Base-by-base conservation (phyloP, 53 echinoderm and acorn worm genomes). In the Antedon mediterranea region DNA sequence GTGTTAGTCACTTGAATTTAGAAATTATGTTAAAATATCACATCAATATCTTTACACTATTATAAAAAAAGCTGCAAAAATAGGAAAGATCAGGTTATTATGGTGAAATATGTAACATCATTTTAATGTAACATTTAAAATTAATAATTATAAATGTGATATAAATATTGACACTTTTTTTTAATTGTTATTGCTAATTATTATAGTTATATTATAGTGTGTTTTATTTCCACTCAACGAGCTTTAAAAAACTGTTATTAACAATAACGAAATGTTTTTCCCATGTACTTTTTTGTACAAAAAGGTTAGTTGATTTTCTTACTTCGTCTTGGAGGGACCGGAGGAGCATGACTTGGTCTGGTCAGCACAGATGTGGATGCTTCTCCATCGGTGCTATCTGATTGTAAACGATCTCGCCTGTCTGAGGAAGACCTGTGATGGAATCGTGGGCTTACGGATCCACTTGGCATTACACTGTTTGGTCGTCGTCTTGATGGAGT, bases 291-390 rank as follows among this genome's bases (percentile, higher is more conserved):
- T n/a, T 30, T 0, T 9, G 27, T 30, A 6, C 83, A 43, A 18
- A n/a, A n/a, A 31, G 23, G 7, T 8, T 33, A 28, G 75, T 29
- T 0, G 43, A 44, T 74, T 30, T 33, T 57, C 79, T 87, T 78
- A 94, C 94, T 89, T 94, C 89, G 88, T 72, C 94, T 85, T 26
- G 94, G 94, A 28, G 94, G 94, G 57, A 94, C 89, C n/a, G 94
- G 94, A 27, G 94, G 94, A 13, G 94, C 91, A 57, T 57, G 57
- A 23, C 15, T 57, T 23, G 57, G 57, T 57, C 57, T 57, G 57
- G 57, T 18, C 7, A 57, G 57, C 23, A 57, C 57, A 13, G 13
- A 41, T n/a, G n/a, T n/a, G 37, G 4, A 37, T 13, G 57, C 57
- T 15, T 57, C 57, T 18, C 57, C 57, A 18, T 57, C 57, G 23